Conservation (phyloP, 2,888 invertebrate species). For the Parnassius mnemosyne region DNA sequence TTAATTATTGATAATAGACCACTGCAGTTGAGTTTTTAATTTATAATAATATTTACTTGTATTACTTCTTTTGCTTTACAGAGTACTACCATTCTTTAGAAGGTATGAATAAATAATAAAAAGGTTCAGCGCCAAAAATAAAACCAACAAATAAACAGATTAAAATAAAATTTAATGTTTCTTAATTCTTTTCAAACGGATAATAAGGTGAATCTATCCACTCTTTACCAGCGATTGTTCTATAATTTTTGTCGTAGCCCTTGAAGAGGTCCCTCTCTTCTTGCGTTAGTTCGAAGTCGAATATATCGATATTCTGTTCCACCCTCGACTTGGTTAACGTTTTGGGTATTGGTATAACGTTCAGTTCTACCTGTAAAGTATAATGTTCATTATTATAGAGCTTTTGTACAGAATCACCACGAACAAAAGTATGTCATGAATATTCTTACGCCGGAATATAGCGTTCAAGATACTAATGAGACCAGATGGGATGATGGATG, state of each 20-base stretch:
- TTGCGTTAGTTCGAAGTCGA: conserved; percentile 54
- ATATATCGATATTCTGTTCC: conserved; percentile 55
- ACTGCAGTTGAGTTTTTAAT: too few species aligned
- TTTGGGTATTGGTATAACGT: conserved; percentile 63
- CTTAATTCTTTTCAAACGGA: conserved; percentile 42
- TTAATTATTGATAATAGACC: too few species aligned
- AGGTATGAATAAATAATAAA: too few species aligned
- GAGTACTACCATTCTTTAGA: too few species aligned
- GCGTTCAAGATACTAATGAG: too few species aligned
- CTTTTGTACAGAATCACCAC: neutral
- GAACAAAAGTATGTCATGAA: too few species aligned
- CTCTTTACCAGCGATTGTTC: conserved; percentile 40
- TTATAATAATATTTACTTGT: too few species aligned
- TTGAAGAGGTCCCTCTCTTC: conserved; percentile 44
- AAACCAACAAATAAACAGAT: neutral
- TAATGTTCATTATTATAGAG: neutral
- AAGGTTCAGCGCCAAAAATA: too few species aligned
- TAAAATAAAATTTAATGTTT: neutral
- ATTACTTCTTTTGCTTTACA: too few species aligned
- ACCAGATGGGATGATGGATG: too few species aligned
- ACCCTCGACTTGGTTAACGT: conserved; percentile 49
- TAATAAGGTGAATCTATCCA: conserved; percentile 52
- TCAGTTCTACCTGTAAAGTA: conserved; percentile 54
- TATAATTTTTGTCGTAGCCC: conserved; percentile 49
- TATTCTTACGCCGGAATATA: too few species aligned